Base-by-base conservation (phyloP, 2,797 vertebrate genomes). In the Sebastolobus alascanus region DNA sequence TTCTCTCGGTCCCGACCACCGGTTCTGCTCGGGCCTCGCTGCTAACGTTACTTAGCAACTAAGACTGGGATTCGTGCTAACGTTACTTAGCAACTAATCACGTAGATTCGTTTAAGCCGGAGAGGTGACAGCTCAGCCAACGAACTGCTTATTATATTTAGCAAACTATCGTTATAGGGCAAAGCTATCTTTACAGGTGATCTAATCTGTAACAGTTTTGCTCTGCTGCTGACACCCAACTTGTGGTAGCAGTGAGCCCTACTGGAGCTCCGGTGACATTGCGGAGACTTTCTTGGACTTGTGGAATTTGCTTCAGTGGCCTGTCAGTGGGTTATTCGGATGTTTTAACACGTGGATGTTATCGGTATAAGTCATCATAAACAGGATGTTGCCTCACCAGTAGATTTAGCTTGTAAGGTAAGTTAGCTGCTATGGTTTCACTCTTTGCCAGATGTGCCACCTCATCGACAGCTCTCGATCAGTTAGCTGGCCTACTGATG, bases 371-470 rank as follows among this genome's bases (percentile, higher is more conserved):
- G 12, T 55, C 14, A 3, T 4, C 12, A 25, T 11, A 25, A 70
- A 59, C n/a, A 1, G 12, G 20, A 18, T 4, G 33, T 46, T 11
- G 35, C 37, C 8, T 72, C 60, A 27, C 7, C 12, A 25, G 4
- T 12, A 9, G 16, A 25, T 14, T 70, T 69, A 46, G 56, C 40
- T 40, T 2, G 12, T 9, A 11, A 27, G 66, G 33, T 71, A 46
- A 85, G 67, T 83, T 59, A 60, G 59, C 75, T 68, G 68, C 55
- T 50, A 55, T 27, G 18, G 29, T n/a, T 72, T 13, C 46, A 13
- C 35, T 80, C 55, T 67, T 43, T 33, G 76, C 74, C 91, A 94
- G 91, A 93, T 90, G 91, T 95, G 94, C 94, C 95, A 95, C 93
- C 92, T 95, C 94, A 95, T 79, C 94, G 87, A 80, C 84, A 81